Evolutionary conservation across 2,888 invertebrate species (phyloP), one percentile per base, ranked within the genome.

Genomic region (Lepidochrysops patricia): DNA sequence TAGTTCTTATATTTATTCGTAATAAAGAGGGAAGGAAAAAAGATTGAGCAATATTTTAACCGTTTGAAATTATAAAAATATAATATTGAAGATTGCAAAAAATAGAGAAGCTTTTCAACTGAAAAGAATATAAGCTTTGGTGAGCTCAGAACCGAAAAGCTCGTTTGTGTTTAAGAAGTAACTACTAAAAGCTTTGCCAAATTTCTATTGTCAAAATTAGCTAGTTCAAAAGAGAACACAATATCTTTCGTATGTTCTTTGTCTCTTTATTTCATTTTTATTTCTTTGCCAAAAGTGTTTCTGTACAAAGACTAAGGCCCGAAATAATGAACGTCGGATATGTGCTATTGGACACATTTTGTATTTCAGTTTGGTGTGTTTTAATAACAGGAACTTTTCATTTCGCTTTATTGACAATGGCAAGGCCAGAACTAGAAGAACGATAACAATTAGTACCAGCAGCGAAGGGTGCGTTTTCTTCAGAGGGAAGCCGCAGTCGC

Each of bases 201-300:
- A 50, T 58, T 49, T 32, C 58, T 50, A 50, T 50, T 58, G 50
- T 58, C 50, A 50, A 50, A 50, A 58, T 58, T 50, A 58, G 58
- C 50, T 54, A 58, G 15, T 34, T 34, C 34, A 58, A 58, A 58
- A 58, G 58, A 34, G 34, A 58, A 25, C n/a, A 34, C 25, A 35
- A 50, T 58, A 34, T 58, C 49, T 58, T 50, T 58, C 26, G 32
- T 25, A 26, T 34, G 15, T 58, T 25, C 58, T 58, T 58, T 58
- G 34, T 58, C 27, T 58, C 32, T 57, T 52, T 52, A 48, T 49
- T 58, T 32, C n/a, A 50, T 34, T 35, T 34, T 50, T 34, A 25
- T 58, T 58, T 35, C 58, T 58, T 58, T 50, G 50, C 34, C 32
- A 37, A 50, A 58, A 50, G 26, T 50, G 32, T 58, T 50, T 58